Base-by-base conservation (phyloP, 2,113 vertebrate genomes). In the Struthidea cinerea region DNA sequence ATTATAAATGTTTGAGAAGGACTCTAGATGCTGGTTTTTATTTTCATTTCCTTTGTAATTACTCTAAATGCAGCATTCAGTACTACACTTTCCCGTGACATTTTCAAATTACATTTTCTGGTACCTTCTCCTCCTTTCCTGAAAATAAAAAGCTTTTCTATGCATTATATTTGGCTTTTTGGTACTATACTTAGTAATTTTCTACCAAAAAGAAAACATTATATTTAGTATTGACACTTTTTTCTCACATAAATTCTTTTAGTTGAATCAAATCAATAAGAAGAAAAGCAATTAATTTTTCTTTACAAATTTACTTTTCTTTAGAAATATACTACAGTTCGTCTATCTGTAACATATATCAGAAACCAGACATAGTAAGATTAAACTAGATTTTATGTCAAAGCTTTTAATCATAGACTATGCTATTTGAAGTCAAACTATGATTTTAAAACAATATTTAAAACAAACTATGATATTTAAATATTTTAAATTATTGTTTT, bases 101-200 rank as follows among this genome's bases (percentile, higher is more conserved):
- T 86, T 94, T 94, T 95, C 82, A 93, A 91, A 71, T 97, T 10
- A 91, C 52, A 46, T 84, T 86, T 93, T 90, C 59, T 73, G 21
- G 17, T 87, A 39, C 21, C 39, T 80, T 27, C 69, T 47, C 10
- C 42, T 92, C 22, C 82, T 78, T 91, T 86, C 32, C 27, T 85
- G 77, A 37, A 92, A 91, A 52, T 87, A 76, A 64, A 86, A 94
- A 87, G 18, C 30, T 65, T 95, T 93, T 85, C 26, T 59, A 1
- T 92, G 75, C 16, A 49, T 92, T 96, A 79, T 22, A 47, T 79
- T 42, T 85, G 64, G 12, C 71, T 93, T 94, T 89, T 65, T 79
- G 68, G 30, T 88, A 53, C 42, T 77, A 52, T 59, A 61, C 26
- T 69, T 74, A 78, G 33, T 84, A 60, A 92, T 94, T 84, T 79